Conservation (phyloP, 64 coral and sea anemone genomes). For the Cladopsammia gracilis region DNA sequence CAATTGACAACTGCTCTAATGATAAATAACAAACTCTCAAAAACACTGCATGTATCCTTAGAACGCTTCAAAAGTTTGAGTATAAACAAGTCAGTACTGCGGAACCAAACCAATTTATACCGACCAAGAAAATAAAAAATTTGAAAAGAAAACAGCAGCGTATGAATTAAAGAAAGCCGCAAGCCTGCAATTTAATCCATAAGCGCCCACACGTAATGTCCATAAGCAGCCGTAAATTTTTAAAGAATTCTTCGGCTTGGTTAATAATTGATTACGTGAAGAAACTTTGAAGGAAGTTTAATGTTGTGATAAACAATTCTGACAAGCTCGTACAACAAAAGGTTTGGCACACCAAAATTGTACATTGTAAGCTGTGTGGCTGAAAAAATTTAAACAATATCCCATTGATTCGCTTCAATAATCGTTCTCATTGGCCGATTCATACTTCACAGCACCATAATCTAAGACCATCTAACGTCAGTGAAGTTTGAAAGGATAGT, state of each 20-base stretch:
- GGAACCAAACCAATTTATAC: too few species aligned
- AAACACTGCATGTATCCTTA: too few species aligned
- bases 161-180: neutral
- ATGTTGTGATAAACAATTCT: neutral
- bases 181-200: neutral
- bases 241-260: neutral
- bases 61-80: too few species aligned
- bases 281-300: neutral
- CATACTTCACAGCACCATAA: neutral
- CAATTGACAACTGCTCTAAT: too few species aligned
- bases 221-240: neutral
- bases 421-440: neutral
- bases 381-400: conserved; percentile 1
- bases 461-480: too few species aligned
- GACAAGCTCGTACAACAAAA: neutral
- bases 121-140: too few species aligned
- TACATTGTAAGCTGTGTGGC: neutral
- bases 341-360: too few species aligned
- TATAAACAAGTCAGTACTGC: too few species aligned
- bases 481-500: too few species aligned
- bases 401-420: neutral
- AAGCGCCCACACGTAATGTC: too few species aligned
- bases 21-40: neutral
- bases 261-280: conserved; percentile 39
- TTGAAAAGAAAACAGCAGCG: too few species aligned